Conservation (phyloP, 2,113 vertebrate genomes). For the Acinonyx jubatus region DNA sequence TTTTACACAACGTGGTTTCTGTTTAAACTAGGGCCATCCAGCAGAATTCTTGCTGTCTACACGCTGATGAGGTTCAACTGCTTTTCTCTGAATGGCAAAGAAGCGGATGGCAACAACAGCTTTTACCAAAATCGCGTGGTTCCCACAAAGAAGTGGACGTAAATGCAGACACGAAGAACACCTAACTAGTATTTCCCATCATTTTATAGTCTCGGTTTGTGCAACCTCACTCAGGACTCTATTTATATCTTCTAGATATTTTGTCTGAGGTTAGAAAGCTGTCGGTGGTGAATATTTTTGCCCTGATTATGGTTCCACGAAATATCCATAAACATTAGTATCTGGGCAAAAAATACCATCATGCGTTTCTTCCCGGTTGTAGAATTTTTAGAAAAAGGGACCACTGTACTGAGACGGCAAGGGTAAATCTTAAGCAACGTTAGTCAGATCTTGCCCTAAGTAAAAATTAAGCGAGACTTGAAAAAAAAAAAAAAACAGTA, state of each 20-base stretch:
- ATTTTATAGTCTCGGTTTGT: neutral
- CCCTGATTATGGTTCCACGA: neutral
- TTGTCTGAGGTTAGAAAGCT: slow-evolving; percentile 10
- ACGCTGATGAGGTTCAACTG: neutral
- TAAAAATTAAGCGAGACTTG: slow-evolving; percentile 26
- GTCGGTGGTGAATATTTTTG: neutral
- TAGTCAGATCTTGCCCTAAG: neutral
- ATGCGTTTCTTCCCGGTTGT: neutral
- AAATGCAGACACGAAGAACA: neutral
- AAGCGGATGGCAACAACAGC: neutral
- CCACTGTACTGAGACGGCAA: neutral
- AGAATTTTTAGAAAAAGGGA: slow-evolving; percentile 28
- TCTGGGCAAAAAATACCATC: neutral
- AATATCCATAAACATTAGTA: neutral
- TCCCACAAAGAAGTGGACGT: slow-evolving; percentile 6
- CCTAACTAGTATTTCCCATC: neutral
- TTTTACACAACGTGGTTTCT: slow-evolving; percentile 38
- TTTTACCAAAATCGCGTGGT: neutral
- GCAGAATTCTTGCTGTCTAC: neutral
- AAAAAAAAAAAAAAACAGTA: neutral
- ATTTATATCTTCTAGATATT: neutral
- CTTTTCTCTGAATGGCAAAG: neutral
- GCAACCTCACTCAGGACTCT: neutral
- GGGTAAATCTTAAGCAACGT: neutral
- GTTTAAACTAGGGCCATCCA: slow-evolving; percentile 18